phyloP scores from a whole-genome alignment of 2,113 vertebrate species.

The Sebastes schlegelii region DNA sequence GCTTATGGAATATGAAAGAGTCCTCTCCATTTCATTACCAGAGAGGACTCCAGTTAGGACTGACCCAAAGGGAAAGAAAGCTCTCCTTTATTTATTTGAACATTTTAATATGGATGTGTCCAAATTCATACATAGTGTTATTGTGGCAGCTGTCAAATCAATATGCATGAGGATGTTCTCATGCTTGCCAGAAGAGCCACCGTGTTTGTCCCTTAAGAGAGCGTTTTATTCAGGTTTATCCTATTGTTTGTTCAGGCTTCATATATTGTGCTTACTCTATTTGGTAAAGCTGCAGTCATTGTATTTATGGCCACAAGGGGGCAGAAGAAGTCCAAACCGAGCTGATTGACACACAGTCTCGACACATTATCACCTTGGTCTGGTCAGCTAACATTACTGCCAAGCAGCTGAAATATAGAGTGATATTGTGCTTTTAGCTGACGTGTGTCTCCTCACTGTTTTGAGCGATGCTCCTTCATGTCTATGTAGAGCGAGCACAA shows the following conservation, averaged over 20 bases:
- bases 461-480: too few species aligned
- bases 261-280: background rate
- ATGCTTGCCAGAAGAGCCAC: background rate
- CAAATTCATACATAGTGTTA: constrained; percentile 3
- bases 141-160: constrained; percentile 31
- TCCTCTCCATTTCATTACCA: constrained; percentile 29
- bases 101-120: constrained; percentile 10
- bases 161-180: constrained; percentile 17
- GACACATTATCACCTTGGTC: background rate
- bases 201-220: background rate
- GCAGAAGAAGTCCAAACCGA: background rate
- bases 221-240: too few species aligned
- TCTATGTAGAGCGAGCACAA: too few species aligned
- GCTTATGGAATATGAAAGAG: constrained; percentile 54
- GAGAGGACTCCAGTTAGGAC: constrained; percentile 8
- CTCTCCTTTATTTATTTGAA: constrained; percentile 8
- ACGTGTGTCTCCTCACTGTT: too few species aligned
- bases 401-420: too few species aligned
- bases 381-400: background rate
- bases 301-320: background rate
- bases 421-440: too few species aligned
- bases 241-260: background rate
- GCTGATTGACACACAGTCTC: background rate
- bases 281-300: background rate
- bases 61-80: constrained; percentile 5